Conservation (phyloP, 2,113 vertebrate species). For the Bos taurus region ARS-UCD2.0 NC_037336.1:36874001-36874500, state of each 20-base stretch:
- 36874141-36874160: neutral
- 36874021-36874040: neutral
- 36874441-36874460: neutral
- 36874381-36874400: neutral
- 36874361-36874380: neutral
- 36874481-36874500: neutral
- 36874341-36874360: neutral
- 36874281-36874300: neutral
- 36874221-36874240: neutral
- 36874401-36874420: neutral
- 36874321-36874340: neutral
- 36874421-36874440: neutral
- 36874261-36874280: neutral
- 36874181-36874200: neutral
- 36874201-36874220: neutral
- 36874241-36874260: neutral
- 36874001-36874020: neutral
- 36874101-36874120: neutral
- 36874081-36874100: neutral
- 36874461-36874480: neutral
- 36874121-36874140: neutral
- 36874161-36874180: neutral
- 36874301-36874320: neutral
- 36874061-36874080: neutral
- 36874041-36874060: neutral